phyloP scores from a whole-genome alignment of 2,888 invertebrate genomes.

The Leuctra nigra region DNA sequence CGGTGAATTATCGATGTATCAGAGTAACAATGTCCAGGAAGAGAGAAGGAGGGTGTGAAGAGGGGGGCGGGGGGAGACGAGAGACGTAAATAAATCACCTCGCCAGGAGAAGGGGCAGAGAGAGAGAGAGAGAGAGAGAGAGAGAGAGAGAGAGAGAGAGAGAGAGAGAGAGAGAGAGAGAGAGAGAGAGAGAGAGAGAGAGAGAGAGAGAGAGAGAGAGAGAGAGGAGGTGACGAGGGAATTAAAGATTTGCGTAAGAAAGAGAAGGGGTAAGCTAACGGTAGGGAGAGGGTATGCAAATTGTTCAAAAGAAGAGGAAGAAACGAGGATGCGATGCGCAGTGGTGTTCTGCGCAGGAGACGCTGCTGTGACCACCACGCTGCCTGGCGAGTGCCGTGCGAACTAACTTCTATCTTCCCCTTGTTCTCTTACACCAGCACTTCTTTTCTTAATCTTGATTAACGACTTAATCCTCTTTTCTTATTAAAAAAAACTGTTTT shows the following conservation, averaged over 20 bases:
- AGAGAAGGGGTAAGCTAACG: conserved; percentile 16
- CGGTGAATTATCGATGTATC: too few species aligned
- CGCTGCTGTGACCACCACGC: neutral
- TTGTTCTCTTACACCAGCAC: neutral
- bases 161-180: neutral
- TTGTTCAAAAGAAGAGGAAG: conserved; percentile 17
- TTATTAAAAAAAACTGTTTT: neutral
- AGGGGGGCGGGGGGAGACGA: neutral
- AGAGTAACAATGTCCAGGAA: neutral
- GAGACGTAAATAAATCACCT: neutral
- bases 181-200: neutral
- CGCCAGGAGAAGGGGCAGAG: too few species aligned
- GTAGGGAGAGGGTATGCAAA: conserved; percentile 3
- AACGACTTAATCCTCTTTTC: neutral
- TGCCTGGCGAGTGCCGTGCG: neutral
- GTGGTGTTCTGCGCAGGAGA: neutral
- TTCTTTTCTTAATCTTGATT: conserved; percentile 3
- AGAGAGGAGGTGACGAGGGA: conserved; percentile 1
- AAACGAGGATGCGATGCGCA: conserved; percentile 1
- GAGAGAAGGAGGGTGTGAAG: neutral
- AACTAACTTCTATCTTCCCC: neutral
- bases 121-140: neutral
- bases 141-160: neutral
- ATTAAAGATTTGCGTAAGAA: conserved; percentile 18
- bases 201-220: neutral